Conservation (phyloP, 2,113 vertebrate genomes). For the Megaceryle torquata region DNA sequence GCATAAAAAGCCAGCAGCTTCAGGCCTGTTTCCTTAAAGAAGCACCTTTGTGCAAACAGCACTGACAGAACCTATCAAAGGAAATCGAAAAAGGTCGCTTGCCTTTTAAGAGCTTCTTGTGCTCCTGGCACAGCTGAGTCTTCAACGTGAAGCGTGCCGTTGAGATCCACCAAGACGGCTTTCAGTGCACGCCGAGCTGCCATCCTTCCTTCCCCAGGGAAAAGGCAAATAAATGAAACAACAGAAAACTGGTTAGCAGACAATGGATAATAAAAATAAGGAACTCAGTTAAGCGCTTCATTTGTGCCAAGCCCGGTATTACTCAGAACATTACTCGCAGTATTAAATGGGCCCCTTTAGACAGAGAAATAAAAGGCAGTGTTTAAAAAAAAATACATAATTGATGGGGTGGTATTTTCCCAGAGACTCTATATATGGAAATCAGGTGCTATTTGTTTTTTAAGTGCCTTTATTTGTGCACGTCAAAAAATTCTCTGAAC, state of each 20-base stretch:
- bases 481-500: neutral
- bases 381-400: conserved; percentile 6
- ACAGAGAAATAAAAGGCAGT: neutral
- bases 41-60: neutral
- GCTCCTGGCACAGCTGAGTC: conserved; percentile 89
- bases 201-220: conserved; percentile 75
- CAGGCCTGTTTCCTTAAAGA: conserved; percentile 2
- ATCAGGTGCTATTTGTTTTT: neutral
- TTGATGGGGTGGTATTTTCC: neutral
- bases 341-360: neutral
- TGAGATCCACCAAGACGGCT: conserved; percentile 95
- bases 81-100: conserved; percentile 45
- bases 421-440: neutral
- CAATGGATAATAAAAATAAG: conserved; percentile 66
- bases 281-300: conserved; percentile 29
- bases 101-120: conserved; percentile 92
- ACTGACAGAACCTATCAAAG: neutral
- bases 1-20: neutral
- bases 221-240: conserved; percentile 50
- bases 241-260: conserved; percentile 52
- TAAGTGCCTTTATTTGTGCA: neutral
- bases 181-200: conserved; percentile 81
- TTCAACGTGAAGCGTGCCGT: conserved; percentile 92
- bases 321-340: neutral
- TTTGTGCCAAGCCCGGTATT: neutral